phyloP scores from a whole-genome alignment of 2,113 vertebrate species.

The Sisor rabdophorus region DNA sequence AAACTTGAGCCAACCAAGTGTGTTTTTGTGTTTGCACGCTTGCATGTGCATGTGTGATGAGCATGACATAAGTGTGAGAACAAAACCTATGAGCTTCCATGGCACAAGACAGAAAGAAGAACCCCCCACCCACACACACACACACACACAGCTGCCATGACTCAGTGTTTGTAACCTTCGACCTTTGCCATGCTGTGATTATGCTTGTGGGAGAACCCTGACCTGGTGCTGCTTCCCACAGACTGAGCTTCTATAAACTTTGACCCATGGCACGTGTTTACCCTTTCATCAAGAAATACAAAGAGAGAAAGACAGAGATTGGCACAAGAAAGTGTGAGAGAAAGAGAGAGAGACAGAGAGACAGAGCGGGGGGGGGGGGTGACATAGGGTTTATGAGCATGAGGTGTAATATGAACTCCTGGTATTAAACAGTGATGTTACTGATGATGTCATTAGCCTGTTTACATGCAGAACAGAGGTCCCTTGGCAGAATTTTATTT shows the following conservation, averaged over 20 bases:
- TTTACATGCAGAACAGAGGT: no score
- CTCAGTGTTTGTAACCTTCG: constrained; percentile 47
- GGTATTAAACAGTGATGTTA: not conserved
- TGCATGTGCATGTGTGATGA: constrained; percentile 20
- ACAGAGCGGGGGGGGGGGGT: constrained; percentile 15
- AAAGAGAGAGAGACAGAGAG: not conserved
- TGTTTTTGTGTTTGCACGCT: constrained; percentile 6
- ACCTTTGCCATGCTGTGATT: constrained; percentile 43
- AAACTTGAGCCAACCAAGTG: constrained; percentile 35
- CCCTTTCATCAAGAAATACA: constrained; percentile 25
- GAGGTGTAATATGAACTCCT: constrained; percentile 16
- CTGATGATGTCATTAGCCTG: no score
- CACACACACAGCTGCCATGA: constrained; percentile 34
- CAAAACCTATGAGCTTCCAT: constrained; percentile 5
- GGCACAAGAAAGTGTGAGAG: not conserved
- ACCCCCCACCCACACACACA: constrained; percentile 1
- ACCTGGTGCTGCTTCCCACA: constrained; percentile 24
- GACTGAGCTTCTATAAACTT: constrained; percentile 42
- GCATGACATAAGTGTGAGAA: constrained; percentile 25
- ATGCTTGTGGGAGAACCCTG: constrained; percentile 34
- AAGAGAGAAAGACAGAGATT: not conserved
- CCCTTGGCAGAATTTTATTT: no score
- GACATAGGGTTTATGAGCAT: constrained; percentile 18
- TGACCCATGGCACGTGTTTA: constrained; percentile 40
- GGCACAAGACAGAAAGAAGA: constrained; percentile 9